Evolutionary conservation across 1,140 invertebrate species (phyloP), one percentile per base, ranked within the genome.

Genomic region (Pseudomyrmex sp.): DNA sequence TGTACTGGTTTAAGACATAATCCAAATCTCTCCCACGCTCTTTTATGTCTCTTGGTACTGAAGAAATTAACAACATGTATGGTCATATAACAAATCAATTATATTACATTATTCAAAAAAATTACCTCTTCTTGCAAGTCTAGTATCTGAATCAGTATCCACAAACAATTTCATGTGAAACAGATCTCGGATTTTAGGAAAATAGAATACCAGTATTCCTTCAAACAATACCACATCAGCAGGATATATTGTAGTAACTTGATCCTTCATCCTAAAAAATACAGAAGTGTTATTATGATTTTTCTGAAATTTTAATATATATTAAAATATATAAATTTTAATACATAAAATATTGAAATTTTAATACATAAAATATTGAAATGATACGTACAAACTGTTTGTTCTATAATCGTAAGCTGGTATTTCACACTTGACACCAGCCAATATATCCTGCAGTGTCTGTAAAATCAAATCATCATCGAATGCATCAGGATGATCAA

Each of bases 91-190:
- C 10, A 46, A 12, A 69, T 13, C 3, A 75, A 26, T 44, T 58
- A 10, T 46, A 26, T 58, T 4, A 61, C 3, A 12, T 7, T 35
- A 35, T 35, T 35, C 5, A 35, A 56, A 0, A 1, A 26, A 58
- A 12, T 91, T 93, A 99, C 98, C 98, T 97, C 99, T 96, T 90
- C 99, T 96, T 2, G 98, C 98, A 18, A 99, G 95, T 89, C 99
- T 96, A 0, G 98, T 99, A 92, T 99, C 99, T 0, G 99, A 98
- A 95, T 99, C 99, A 0, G 99, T 99, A 91, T 99, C 99, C 26
- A 99, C 99, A 95, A 99, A 99, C 9, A 99, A 95, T 94, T 99
- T 99, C 98, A 99, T 99, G 92, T 99, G 98, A 94, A 99, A 99
- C 26, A 99, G 95, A 72, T 99, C 97, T 76, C 99, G 94, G 72